Percentiles rank a stretch among this genome's conserved stretches.
These are phyloP conservation scores for Pelodytes ibericus DNA, from an alignment of 2,797 vertebrate species.

Conservation along the genomic window DNA sequence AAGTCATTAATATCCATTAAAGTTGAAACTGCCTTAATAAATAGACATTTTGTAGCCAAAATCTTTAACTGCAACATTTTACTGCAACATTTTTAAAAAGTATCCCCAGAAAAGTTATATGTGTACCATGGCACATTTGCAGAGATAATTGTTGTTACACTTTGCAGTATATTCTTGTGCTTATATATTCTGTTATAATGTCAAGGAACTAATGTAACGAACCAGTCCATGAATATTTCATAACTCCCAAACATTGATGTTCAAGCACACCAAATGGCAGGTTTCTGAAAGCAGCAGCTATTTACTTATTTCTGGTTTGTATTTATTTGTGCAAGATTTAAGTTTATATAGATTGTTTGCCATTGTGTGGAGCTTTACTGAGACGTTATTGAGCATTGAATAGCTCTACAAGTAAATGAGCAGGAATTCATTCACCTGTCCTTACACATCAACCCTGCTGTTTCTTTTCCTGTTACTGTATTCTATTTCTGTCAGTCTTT, in stretches of 20 bases:
- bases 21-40: too few relatives aligned
- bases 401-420: neutral
- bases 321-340: neutral
- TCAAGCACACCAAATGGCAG: neutral
- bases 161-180: neutral
- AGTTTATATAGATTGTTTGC: neutral
- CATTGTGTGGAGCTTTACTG: neutral
- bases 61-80: too few relatives aligned
- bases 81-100: constrained; percentile 1
- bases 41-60: too few relatives aligned
- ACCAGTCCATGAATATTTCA: neutral
- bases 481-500: constrained; percentile 64
- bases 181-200: neutral
- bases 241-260: neutral
- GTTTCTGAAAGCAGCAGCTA: neutral
- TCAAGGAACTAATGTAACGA: neutral
- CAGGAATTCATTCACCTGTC: constrained; percentile 64
- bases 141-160: neutral
- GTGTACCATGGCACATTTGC: neutral
- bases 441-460: constrained; percentile 56
- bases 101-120: neutral
- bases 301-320: neutral
- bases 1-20: too few relatives aligned
- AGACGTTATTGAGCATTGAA: neutral
- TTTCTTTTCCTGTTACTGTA: constrained; percentile 53